phyloP scores from a whole-genome alignment of 1,140 invertebrate species.

The Zaprionus ornatus region DNA sequence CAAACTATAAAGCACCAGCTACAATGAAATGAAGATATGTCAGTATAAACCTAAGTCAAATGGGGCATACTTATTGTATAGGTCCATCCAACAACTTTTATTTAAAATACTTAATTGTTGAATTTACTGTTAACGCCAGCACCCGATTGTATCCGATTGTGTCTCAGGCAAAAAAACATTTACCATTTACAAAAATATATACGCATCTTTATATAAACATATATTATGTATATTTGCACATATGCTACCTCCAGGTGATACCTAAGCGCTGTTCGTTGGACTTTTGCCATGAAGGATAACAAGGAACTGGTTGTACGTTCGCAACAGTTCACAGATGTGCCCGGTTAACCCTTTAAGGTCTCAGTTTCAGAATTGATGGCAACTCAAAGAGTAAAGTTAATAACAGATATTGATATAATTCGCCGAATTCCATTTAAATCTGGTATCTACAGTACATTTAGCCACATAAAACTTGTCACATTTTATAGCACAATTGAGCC shows the following conservation, averaged over 20 bases:
- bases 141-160: slow-evolving; percentile 3
- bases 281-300: slow-evolving; percentile 60
- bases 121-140: slow-evolving; percentile 52
- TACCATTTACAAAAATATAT: slow-evolving; percentile 21
- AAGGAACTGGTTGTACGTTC: slow-evolving; percentile 59
- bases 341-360: slow-evolving; percentile 30
- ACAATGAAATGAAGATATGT: background rate
- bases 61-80: slow-evolving; percentile 40
- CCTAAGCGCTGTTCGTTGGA: slow-evolving; percentile 39
- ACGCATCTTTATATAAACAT: slow-evolving; percentile 1
- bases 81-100: slow-evolving; percentile 52
- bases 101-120: slow-evolving; percentile 65
- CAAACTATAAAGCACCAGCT: slow-evolving; percentile 52
- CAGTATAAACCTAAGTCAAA: slow-evolving; percentile 31
- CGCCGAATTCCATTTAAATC: background rate
- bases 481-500: background rate
- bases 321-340: background rate
- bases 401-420: slow-evolving; percentile 1
- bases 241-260: background rate
- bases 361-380: background rate
- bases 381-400: background rate
- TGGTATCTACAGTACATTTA: background rate
- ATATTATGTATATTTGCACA: slow-evolving; percentile 28
- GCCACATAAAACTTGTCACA: background rate
- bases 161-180: slow-evolving; percentile 50